Evolutionary conservation across 2,113 vertebrate genomes (phyloP).

Genomic region (Urocolius indicus): DNA sequence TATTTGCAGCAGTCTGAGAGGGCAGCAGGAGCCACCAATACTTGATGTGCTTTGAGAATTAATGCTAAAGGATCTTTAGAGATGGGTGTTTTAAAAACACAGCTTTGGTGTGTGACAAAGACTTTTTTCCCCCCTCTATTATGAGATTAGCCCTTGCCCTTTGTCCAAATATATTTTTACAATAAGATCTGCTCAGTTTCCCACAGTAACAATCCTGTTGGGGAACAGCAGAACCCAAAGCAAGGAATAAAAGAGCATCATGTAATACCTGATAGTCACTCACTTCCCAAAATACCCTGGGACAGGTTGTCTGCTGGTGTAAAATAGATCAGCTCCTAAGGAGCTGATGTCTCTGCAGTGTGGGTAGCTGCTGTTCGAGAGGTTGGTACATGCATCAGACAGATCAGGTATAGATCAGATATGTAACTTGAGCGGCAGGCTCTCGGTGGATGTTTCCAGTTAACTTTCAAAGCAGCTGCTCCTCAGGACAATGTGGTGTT

Average conservation of each 20-base stretch:
- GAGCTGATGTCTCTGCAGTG: neutral
- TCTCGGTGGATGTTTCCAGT: neutral
- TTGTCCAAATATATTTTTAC: neutral
- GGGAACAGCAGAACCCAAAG: slow-evolving; percentile 24
- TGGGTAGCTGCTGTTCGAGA: rapidly evolving
- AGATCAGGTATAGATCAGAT: neutral
- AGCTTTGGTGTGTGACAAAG: neutral
- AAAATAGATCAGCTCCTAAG: neutral
- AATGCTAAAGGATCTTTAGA: neutral
- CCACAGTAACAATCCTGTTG: slow-evolving; percentile 36
- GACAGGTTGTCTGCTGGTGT: neutral
- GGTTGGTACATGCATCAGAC: neutral
- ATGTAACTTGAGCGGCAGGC: neutral
- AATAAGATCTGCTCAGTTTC: slow-evolving; percentile 7
- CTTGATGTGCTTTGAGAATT: neutral
- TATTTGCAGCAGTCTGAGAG: neutral
- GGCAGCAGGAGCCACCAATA: neutral
- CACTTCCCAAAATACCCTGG: neutral
- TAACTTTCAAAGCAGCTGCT: slow-evolving; percentile 60
- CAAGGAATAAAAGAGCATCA: neutral
- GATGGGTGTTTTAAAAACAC: neutral
- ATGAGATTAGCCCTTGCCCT: neutral
- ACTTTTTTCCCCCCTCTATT: neutral
- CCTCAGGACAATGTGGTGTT: slow-evolving; percentile 43
- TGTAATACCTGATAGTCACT: slow-evolving; percentile 8